Conservation (phyloP, 2,888 invertebrate genomes). For the Falcaria lacertinaria region DNA sequence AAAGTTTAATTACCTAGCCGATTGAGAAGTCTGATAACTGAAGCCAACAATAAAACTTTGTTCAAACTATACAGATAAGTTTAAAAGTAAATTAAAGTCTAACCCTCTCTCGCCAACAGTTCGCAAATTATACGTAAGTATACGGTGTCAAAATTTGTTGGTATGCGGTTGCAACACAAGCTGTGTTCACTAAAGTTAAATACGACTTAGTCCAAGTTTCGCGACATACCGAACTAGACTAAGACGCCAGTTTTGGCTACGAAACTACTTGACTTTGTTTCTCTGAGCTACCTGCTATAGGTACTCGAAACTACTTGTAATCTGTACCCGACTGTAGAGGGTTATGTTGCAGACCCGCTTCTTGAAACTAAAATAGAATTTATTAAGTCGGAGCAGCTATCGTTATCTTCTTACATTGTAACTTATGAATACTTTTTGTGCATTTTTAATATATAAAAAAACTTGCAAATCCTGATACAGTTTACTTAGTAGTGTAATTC, state of each 20-base stretch:
- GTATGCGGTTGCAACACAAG: constrained; percentile 68
- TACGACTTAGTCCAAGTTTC: constrained; percentile 69
- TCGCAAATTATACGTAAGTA: constrained; percentile 44
- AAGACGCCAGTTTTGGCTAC: constrained; percentile 59
- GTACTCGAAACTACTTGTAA: background rate
- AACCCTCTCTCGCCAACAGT: constrained; percentile 21
- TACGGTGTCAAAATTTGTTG: constrained; percentile 70
- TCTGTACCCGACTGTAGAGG: background rate
- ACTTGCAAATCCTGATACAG: too few relatives aligned
- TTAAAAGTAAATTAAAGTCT: constrained; percentile 45
- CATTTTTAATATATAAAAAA: too few relatives aligned
- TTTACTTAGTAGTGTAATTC: too few relatives aligned
- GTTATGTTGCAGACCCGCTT: background rate
- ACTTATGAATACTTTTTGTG: too few relatives aligned
- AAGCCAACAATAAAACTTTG: constrained; percentile 29
- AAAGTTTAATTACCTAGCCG: constrained; percentile 33
- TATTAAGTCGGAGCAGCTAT: too few relatives aligned
- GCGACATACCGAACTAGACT: constrained; percentile 61
- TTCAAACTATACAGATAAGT: constrained; percentile 35
- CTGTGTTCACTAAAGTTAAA: constrained; percentile 69
- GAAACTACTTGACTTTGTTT: constrained; percentile 49
- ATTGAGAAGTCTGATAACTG: constrained; percentile 34
- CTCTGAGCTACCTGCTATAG: constrained; percentile 6
- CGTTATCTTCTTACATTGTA: too few relatives aligned
- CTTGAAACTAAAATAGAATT: background rate